phyloP scores from a whole-genome alignment of 2,797 vertebrate species.

The Danionella dracula region DNA sequence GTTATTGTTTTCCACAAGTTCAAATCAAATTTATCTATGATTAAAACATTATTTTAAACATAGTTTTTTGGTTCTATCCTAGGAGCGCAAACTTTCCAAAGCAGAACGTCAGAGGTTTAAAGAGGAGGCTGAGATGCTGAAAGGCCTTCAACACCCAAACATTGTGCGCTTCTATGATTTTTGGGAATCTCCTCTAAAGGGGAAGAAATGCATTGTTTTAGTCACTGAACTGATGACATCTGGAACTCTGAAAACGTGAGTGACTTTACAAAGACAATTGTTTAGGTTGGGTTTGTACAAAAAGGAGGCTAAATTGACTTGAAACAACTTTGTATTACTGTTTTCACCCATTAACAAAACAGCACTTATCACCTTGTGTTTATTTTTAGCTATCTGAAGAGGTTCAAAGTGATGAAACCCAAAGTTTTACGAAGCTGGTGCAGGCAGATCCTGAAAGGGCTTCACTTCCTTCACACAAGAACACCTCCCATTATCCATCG shows the following conservation, averaged over 20 bases:
- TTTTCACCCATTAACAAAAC: no score
- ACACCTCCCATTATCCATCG: constrained; percentile 97
- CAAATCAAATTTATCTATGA: no score
- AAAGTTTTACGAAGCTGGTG: constrained; percentile 98
- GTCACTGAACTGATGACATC: constrained; percentile 98
- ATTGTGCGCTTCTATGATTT: constrained; percentile 98
- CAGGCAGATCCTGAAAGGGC: constrained; percentile 95
- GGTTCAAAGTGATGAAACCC: constrained; percentile 98
- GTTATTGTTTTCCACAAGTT: background rate
- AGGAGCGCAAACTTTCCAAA: constrained; percentile 97
- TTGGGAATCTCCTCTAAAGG: constrained; percentile 94
- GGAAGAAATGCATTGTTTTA: constrained; percentile 93
- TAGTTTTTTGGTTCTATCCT: background rate
- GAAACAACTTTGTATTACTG: no score
- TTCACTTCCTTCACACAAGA: constrained; percentile 94
- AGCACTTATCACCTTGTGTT: background rate
- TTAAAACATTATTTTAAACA: no score
- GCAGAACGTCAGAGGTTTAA: constrained; percentile 93
- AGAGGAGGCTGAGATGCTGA: constrained; percentile 97
- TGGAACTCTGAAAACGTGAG: constrained; percentile 97
- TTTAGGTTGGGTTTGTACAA: background rate
- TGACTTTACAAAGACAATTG: background rate
- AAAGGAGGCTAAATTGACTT: no score
- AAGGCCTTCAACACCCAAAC: constrained; percentile 96
- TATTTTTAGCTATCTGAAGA: constrained; percentile 85